These are phyloP conservation scores for Caenorhabditis macrosperma DNA, from an alignment of 2,888 invertebrate genomes.

Conservation along the genomic window DNA sequence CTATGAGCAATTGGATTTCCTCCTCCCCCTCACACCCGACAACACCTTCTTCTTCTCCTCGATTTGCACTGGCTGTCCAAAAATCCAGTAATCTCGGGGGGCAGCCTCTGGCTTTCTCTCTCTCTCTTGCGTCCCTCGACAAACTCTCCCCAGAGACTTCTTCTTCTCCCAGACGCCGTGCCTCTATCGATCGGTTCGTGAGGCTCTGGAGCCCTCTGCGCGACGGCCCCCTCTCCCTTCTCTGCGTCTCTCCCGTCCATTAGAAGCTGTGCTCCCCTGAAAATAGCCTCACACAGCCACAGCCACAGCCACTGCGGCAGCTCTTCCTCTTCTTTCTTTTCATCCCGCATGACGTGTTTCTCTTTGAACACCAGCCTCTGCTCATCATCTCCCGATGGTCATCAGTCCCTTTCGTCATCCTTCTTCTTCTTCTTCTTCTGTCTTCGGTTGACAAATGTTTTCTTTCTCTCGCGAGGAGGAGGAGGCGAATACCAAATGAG, in stretches of 20 bases:
- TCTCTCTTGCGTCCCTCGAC: slow-evolving; percentile 6
- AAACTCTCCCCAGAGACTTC: slow-evolving; percentile 21
- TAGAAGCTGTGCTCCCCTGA: slow-evolving; percentile 47
- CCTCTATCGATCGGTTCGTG: slow-evolving; percentile 29
- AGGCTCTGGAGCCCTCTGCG: slow-evolving; percentile 15
- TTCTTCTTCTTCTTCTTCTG: not conserved
- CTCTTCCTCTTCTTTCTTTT: slow-evolving; percentile 21
- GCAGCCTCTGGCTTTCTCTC: not conserved
- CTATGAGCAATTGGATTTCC: too few species aligned
- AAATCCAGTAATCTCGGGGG: slow-evolving; percentile 11
- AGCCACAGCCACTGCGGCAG: not conserved
- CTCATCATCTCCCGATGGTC: slow-evolving; percentile 28
- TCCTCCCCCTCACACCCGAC: too few species aligned
- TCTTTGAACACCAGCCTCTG: slow-evolving; percentile 39
- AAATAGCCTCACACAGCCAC: slow-evolving; percentile 49
- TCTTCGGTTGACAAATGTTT: not conserved
- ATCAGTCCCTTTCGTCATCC: not conserved
- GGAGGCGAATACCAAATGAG: slow-evolving; percentile 1
- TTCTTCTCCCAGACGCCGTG: slow-evolving; percentile 23
- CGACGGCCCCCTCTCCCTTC: slow-evolving; percentile 17
- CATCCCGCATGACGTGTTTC: slow-evolving; percentile 32
- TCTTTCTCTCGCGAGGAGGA: too few species aligned
- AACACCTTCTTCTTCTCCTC: slow-evolving; percentile 12
- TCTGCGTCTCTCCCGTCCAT: slow-evolving; percentile 32
- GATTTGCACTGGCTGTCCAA: not conserved